Evolutionary conservation across 2,113 vertebrate genomes (phyloP).

Genomic region (Myotis brandtii): DNA sequence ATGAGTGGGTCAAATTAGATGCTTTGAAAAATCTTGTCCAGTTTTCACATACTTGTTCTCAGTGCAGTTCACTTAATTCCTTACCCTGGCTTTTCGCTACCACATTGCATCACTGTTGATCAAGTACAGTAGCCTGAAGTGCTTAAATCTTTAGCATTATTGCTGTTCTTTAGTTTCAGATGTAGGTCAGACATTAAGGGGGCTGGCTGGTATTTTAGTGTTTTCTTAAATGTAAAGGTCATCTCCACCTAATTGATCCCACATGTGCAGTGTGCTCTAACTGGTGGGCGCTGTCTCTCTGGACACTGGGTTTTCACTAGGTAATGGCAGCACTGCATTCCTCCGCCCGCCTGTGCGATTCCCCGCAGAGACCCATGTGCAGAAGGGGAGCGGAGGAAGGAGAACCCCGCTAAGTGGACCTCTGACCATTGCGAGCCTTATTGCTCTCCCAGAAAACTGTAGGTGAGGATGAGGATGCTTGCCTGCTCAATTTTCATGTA

Average conservation of each 20-base stretch:
- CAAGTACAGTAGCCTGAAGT: background rate
- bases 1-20: background rate
- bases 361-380: background rate
- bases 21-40: background rate
- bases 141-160: background rate
- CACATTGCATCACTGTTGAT: background rate
- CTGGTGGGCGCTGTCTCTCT: background rate
- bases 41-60: background rate
- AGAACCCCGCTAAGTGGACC: background rate
- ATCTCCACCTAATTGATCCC: background rate
- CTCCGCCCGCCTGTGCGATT: background rate
- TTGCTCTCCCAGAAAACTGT: background rate
- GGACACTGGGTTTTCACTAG: conserved; percentile 35
- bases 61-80: background rate
- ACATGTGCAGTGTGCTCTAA: background rate
- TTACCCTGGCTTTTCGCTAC: background rate
- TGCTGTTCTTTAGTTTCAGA: conserved; percentile 18
- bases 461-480: background rate
- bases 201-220: conserved; percentile 24
- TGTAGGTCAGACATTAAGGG: conserved; percentile 24
- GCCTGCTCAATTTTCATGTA: background rate
- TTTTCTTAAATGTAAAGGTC: conserved; percentile 60
- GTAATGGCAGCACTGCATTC: background rate
- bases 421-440: no score
- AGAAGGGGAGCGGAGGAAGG: background rate